Conservation (phyloP, 2,797 vertebrate species). For the Nasua narica region DNA sequence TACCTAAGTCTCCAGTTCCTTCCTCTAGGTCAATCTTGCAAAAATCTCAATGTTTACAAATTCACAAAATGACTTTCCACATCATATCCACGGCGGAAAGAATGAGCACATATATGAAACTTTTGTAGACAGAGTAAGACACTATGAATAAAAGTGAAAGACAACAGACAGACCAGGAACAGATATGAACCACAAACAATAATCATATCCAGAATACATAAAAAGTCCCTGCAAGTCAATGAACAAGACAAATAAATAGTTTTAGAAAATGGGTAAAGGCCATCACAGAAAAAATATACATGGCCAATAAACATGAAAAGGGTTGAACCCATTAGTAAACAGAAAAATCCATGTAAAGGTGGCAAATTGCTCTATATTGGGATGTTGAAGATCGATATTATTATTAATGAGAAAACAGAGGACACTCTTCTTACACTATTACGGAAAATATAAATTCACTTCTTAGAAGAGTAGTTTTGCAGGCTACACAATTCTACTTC, state of each 20-base stretch:
- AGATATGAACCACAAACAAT: neutral
- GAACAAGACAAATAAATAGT: neutral
- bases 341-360: neutral
- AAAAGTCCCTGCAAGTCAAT: neutral
- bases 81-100: neutral
- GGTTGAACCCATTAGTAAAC: neutral
- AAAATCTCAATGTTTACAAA: constrained; percentile 24
- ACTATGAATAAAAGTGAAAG: neutral
- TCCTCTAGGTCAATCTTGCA: neutral
- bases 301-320: neutral
- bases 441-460: neutral
- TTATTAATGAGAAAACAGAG: neutral
- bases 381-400: neutral
- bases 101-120: neutral
- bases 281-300: neutral
- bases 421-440: neutral
- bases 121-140: constrained; percentile 3
- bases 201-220: neutral
- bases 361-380: neutral
- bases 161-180: neutral
- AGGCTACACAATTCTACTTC: neutral
- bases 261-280: neutral
- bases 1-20: neutral
- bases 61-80: neutral
- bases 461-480: neutral